A percentile compares a stretch with the other conserved stretches of the same genome.
Conservation (phyloP, 1,140 invertebrate genomes). For the Helicorthomorpha holstii region DNA sequence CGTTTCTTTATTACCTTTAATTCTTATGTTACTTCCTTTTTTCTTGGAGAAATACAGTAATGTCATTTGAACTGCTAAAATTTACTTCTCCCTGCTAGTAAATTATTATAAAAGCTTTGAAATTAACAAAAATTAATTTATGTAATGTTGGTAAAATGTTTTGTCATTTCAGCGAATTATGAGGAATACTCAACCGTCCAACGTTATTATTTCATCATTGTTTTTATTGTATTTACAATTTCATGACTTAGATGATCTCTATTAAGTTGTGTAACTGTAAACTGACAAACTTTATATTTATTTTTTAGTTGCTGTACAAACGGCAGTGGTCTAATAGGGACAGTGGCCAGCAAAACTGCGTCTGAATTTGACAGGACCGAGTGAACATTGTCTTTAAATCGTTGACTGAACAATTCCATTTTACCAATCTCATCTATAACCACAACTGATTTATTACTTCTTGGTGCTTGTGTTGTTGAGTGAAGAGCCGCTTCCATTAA, state of each 20-base stretch:
- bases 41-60: too few relatives aligned
- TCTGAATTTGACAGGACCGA: conserved; percentile 21
- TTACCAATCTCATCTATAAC: conserved; percentile 49
- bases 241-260: background rate
- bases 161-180: too few relatives aligned
- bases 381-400: conserved; percentile 28
- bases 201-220: too few relatives aligned
- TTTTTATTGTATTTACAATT: background rate
- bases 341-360: conserved; percentile 32
- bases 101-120: too few relatives aligned
- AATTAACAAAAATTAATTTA: too few relatives aligned
- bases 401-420: conserved; percentile 44
- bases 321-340: conserved; percentile 29
- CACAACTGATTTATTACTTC: conserved; percentile 19
- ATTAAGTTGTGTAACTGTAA: background rate
- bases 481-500: conserved; percentile 25
- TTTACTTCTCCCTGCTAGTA: too few relatives aligned
- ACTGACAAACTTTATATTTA: conserved; percentile 12
- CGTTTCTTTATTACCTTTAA: too few relatives aligned
- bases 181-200: too few relatives aligned
- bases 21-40: too few relatives aligned
- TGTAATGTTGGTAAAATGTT: too few relatives aligned
- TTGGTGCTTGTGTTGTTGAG: too few relatives aligned
- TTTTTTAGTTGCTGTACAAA: conserved; percentile 26
- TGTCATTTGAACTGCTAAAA: too few relatives aligned